Percentiles rank a stretch among this genome's conserved stretches.
Evolutionary conservation across 2,113 vertebrate genomes (phyloP).

Genomic region (Cochlearius cochlearius): DNA sequence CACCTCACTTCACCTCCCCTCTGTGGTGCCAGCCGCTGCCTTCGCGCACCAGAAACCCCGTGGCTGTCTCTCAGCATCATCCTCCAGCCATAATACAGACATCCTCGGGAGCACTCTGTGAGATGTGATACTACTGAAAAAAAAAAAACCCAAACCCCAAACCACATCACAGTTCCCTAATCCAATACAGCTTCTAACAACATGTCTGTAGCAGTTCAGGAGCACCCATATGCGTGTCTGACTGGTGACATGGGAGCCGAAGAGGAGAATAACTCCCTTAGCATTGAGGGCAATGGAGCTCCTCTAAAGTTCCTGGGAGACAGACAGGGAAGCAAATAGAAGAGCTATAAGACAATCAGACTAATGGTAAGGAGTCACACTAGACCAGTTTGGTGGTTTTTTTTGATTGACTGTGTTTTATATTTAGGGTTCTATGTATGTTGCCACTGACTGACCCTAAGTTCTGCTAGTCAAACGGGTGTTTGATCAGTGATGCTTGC

Average conservation of each 20-base stretch:
- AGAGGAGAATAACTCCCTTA: not conserved
- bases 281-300: not conserved
- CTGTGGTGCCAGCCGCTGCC: accelerated
- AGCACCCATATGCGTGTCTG: not conserved
- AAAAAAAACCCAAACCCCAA: too few species aligned
- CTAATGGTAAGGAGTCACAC: not conserved
- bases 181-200: not conserved
- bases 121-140: not conserved
- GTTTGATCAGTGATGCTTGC: not conserved
- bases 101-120: not conserved
- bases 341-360: not conserved
- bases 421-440: not conserved
- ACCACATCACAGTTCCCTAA: not conserved
- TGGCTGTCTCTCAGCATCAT: not conserved
- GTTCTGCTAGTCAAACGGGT: not conserved
- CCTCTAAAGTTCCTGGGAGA: not conserved
- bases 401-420: not conserved
- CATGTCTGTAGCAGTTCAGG: not conserved
- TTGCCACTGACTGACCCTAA: not conserved
- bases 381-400: accelerated
- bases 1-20: not conserved
- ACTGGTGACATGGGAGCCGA: accelerated
- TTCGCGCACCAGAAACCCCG: accelerated
- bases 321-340: not conserved
- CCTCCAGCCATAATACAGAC: not conserved